A percentile compares a stretch with the other conserved stretches of the same genome.
phyloP scores from a whole-genome alignment of 2,888 invertebrate genomes.

The Aphodius sticticus region DNA sequence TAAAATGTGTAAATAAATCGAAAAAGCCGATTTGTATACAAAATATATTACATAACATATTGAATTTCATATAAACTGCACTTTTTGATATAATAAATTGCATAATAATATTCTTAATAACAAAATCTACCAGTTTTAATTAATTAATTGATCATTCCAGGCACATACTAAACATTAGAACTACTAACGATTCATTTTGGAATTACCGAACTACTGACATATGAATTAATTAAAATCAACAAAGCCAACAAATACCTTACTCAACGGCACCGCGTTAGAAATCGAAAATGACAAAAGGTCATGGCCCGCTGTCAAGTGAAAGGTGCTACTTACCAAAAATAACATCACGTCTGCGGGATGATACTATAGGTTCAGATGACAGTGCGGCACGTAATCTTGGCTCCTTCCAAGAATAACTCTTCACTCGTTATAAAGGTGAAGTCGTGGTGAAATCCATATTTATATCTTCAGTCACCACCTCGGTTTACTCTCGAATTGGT shows the following conservation, averaged over 20 bases:
- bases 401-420: slow-evolving; percentile 37
- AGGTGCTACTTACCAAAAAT: slow-evolving; percentile 45
- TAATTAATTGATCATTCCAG: too few species aligned
- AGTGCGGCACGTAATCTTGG: background rate
- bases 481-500: slow-evolving; percentile 28
- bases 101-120: too few species aligned
- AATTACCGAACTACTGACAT: background rate
- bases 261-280: slow-evolving; percentile 8
- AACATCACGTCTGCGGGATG: slow-evolving; percentile 41
- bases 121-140: too few species aligned
- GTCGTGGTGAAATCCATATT: slow-evolving; percentile 48
- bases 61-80: too few species aligned
- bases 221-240: background rate
- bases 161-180: too few species aligned
- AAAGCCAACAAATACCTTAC: background rate
- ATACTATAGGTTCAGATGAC: background rate
- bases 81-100: too few species aligned
- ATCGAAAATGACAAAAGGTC: slow-evolving; percentile 34
- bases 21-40: too few species aligned
- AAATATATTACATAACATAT: too few species aligned
- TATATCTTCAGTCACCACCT: slow-evolving; percentile 46
- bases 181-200: background rate
- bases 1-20: too few species aligned
- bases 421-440: slow-evolving; percentile 39
- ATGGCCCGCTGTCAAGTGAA: slow-evolving; percentile 32